Evolutionary conservation across 2,113 vertebrate species (phyloP).

Genomic region (Onychorhynchus coronatus): DNA sequence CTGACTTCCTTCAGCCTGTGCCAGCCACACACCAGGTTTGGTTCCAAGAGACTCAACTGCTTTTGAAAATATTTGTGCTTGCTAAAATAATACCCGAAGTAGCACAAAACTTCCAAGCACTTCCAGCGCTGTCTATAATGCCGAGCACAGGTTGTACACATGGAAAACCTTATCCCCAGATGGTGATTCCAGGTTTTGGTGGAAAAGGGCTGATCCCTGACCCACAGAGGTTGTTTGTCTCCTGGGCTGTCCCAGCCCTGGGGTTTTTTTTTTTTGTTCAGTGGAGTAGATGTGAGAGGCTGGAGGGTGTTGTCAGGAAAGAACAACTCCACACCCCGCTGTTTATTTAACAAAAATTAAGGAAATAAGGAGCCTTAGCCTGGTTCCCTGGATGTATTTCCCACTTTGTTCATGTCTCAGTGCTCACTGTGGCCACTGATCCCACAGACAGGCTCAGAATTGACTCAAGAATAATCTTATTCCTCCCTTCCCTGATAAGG

Average conservation of each 20-base stretch:
- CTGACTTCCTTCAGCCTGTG: neutral
- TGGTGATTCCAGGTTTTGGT: neutral
- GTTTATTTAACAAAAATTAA: neutral
- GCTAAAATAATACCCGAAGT: neutral
- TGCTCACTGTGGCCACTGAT: neutral
- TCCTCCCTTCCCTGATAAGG: neutral
- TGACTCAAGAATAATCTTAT: constrained; percentile 3
- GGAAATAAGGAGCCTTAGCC: neutral
- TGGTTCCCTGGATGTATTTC: rapidly evolving
- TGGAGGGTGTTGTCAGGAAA: neutral
- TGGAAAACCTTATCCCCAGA: neutral
- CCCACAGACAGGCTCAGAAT: neutral
- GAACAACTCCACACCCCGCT: too few relatives aligned
- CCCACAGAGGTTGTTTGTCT: neutral
- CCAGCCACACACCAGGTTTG: neutral
- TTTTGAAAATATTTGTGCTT: neutral
- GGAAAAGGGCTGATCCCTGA: neutral
- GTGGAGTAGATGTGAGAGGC: neutral
- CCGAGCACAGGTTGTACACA: rapidly evolving
- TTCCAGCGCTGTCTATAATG: neutral
- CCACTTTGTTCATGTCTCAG: rapidly evolving
- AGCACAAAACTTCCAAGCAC: neutral
- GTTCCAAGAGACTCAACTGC: neutral
- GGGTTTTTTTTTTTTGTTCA: rapidly evolving
- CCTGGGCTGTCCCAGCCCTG: neutral